Percentiles rank a stretch among this genome's conserved stretches.
phyloP scores from a whole-genome alignment of 2,797 vertebrate species.

The Momotus momota region DNA sequence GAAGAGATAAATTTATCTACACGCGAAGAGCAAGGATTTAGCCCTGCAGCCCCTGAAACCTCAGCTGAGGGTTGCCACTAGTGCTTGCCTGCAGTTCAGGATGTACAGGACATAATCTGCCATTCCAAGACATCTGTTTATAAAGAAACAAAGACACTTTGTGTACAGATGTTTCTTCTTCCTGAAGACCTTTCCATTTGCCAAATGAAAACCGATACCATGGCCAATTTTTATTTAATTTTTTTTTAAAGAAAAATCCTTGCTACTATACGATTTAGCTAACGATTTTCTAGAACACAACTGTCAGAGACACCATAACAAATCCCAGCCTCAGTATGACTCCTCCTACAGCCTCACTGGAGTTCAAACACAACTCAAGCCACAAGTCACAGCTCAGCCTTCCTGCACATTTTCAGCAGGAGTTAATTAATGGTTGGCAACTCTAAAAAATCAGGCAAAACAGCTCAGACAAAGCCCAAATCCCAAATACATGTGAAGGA shows the following conservation, averaged over 20 bases:
- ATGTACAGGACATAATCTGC: conserved; percentile 54
- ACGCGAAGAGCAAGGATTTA: not conserved
- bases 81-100: conserved; percentile 1
- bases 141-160: conserved; percentile 80
- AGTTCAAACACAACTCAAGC: conserved; percentile 7
- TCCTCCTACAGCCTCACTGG: not conserved
- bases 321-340: not conserved
- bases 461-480: not conserved
- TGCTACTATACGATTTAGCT: not conserved
- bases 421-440: not conserved
- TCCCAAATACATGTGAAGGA: not conserved
- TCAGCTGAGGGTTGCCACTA: not conserved
- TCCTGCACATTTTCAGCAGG: not conserved
- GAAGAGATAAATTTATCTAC: not conserved
- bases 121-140: conserved; percentile 81
- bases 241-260: not conserved
- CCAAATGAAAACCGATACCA: conserved; percentile 55
- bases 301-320: not conserved
- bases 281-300: not conserved
- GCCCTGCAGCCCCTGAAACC: not conserved
- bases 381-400: not conserved
- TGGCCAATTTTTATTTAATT: not conserved
- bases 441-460: not conserved
- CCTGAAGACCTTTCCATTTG: conserved; percentile 68
- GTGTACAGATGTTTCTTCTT: conserved; percentile 76